phyloP scores from a whole-genome alignment of 2,888 invertebrate species.

The Ophonus ardosiacus region DNA sequence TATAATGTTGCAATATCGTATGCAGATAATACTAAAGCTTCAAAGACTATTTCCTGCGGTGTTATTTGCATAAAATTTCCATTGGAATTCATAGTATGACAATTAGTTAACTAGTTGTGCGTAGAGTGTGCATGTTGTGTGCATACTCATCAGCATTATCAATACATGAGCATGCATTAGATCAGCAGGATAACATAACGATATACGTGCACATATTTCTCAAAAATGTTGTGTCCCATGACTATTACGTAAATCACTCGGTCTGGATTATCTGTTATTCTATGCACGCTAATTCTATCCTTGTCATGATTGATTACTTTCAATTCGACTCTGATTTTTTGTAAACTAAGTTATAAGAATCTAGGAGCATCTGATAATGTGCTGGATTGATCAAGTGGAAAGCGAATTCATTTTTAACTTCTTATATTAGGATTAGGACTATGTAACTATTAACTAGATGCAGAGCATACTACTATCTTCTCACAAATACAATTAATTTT shows the following conservation, averaged over 20 bases:
- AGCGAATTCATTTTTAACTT: too few relatives aligned
- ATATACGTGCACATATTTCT: slow-evolving; percentile 5
- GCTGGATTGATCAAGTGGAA: too few relatives aligned
- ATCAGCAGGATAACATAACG: slow-evolving; percentile 16
- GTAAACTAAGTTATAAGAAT: too few relatives aligned
- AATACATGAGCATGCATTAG: slow-evolving; percentile 3
- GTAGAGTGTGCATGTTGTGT: background rate
- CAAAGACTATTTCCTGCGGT: slow-evolving; percentile 57
- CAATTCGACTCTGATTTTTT: background rate
- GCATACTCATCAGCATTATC: background rate
- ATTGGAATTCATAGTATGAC: slow-evolving; percentile 41
- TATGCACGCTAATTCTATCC: background rate
- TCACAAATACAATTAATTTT: background rate
- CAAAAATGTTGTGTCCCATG: slow-evolving; percentile 52
- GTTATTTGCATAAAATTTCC: slow-evolving; percentile 58
- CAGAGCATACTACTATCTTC: background rate
- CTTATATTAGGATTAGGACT: too few relatives aligned
- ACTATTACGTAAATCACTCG: slow-evolving; percentile 50
- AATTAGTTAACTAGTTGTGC: slow-evolving; percentile 35
- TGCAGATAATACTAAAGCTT: slow-evolving; percentile 24
- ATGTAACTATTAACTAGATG: too few relatives aligned
- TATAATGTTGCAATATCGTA: too few relatives aligned
- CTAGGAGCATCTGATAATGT: too few relatives aligned
- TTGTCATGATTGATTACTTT: slow-evolving; percentile 56
- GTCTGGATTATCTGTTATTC: slow-evolving; percentile 9